Evolutionary conservation across 1,140 invertebrate species (phyloP).

Genomic region (Microvelia longipes): DNA sequence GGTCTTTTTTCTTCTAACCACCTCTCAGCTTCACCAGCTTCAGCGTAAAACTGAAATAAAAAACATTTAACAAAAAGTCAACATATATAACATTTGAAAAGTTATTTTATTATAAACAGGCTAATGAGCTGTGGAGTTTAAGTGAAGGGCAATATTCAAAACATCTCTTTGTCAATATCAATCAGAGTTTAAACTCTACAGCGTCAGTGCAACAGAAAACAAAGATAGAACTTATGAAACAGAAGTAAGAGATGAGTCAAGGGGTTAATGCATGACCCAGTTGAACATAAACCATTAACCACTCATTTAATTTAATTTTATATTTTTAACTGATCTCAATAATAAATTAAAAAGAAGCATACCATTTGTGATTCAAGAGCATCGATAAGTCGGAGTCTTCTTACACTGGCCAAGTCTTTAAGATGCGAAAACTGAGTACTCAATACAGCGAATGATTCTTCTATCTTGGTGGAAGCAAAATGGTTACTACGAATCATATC

Average conservation of each 20-base stretch:
- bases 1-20: constrained; percentile 77
- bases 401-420: constrained; percentile 50
- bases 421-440: constrained; percentile 46
- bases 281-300: too few relatives aligned
- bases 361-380: constrained; percentile 73
- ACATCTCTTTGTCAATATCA: too few relatives aligned
- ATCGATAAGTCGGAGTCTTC: constrained; percentile 55
- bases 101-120: too few relatives aligned
- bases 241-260: too few relatives aligned
- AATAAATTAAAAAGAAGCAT: constrained; percentile 16
- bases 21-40: constrained; percentile 68
- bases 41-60: constrained; percentile 56
- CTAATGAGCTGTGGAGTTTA: too few relatives aligned
- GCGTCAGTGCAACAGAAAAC: too few relatives aligned
- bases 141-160: too few relatives aligned
- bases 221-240: too few relatives aligned
- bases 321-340: constrained; percentile 46
- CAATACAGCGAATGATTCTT: constrained; percentile 44
- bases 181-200: too few relatives aligned
- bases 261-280: too few relatives aligned
- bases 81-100: too few relatives aligned
- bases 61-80: constrained; percentile 2
- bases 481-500: constrained; percentile 70
- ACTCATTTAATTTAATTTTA: too few relatives aligned
- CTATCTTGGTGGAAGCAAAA: constrained; percentile 58